Base-by-base conservation (phyloP, 1,140 invertebrate species). In the Hydropsyche tenuis region DNA sequence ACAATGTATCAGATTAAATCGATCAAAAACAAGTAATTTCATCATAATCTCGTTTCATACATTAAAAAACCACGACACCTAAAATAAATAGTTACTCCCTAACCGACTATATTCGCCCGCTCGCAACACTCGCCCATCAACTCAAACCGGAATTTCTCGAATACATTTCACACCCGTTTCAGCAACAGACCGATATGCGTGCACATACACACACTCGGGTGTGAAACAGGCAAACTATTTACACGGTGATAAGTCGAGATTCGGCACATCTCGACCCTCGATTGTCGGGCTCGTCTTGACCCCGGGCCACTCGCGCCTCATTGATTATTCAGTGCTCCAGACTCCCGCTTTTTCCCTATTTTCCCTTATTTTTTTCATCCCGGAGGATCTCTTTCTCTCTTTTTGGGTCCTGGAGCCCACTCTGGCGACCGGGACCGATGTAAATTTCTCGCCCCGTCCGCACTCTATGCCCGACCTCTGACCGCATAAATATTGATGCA, bases 401-500 rank as follows among this genome's bases (percentile, higher is more conserved):
- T 14, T 62, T 62, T 14, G 23, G 20, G 23, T 63, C 20, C 18
- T 20, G 60, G 60, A 27, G 23, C 6, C 25, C 60, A 63, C 60
- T n/a, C n/a, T 63, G 25, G 60, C 23, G 23, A 27, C 60, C 11
- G 11, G 16, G 30, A 16, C 63, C 63, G 37, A 65, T 65, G 63
- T 65, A 65, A 65, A 65, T 65, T 45, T 16, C 27, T 9, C 37
- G 1, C 30, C 63, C 22, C 18, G 2, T 12, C 45, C 14, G 45
- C 45, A 3, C 11, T 12, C 45, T 53, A n/a, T 53, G 3, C 1
- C 51, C 22, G 14, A 5, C 56, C 56, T 23, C 4, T 25, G 56
- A 60, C 23, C 63, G 63, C 20, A 43, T 65, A 65, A 65, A 65
- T 65, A 65, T 65, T 65, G 37, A 65, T 65, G 63, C 30, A 43